Conservation (phyloP, 2,888 invertebrate genomes). For the Drosophila subsilvestris region DNA sequence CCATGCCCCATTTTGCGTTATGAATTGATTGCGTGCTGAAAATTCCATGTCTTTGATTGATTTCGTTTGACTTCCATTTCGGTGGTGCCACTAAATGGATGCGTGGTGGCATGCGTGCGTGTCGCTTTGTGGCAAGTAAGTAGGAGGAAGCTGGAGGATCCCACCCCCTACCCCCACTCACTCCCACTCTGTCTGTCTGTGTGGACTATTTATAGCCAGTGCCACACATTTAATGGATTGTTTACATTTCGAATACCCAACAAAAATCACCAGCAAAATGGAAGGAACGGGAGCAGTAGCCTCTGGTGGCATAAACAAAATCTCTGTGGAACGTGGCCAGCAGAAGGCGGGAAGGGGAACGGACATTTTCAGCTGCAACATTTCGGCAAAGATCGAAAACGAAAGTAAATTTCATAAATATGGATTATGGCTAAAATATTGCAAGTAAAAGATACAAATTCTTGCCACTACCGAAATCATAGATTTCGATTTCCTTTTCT, state of each 20-base stretch:
- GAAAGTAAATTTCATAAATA: slow-evolving; percentile 1
- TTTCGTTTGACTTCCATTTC: slow-evolving; percentile 53
- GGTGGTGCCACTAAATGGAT: not conserved
- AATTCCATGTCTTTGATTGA: slow-evolving; percentile 70
- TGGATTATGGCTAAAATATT: no score
- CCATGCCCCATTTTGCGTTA: slow-evolving; percentile 5
- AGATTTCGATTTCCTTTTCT: not conserved
- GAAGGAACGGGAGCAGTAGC: slow-evolving; percentile 19
- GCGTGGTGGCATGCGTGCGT: slow-evolving; percentile 13
- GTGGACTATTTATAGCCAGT: slow-evolving; percentile 35
- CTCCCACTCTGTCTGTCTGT: not conserved
- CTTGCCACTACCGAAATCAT: not conserved
- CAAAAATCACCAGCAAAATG: not conserved
- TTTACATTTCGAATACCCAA: slow-evolving; percentile 23
- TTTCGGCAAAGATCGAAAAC: slow-evolving; percentile 2
- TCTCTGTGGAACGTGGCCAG: slow-evolving; percentile 10
- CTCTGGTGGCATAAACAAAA: slow-evolving; percentile 20
- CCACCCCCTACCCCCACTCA: not conserved
- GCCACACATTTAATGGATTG: slow-evolving; percentile 38
- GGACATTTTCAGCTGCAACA: not conserved
- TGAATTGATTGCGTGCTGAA: slow-evolving; percentile 71
- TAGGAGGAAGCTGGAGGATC: slow-evolving; percentile 18
- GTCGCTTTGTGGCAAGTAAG: slow-evolving; percentile 3
- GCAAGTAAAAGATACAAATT: not conserved
- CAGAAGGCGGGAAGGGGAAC: not conserved